These are phyloP conservation scores for Gymnorhina tibicen DNA, from an alignment of 2,113 vertebrate genomes.

Conservation along the genomic window DNA sequence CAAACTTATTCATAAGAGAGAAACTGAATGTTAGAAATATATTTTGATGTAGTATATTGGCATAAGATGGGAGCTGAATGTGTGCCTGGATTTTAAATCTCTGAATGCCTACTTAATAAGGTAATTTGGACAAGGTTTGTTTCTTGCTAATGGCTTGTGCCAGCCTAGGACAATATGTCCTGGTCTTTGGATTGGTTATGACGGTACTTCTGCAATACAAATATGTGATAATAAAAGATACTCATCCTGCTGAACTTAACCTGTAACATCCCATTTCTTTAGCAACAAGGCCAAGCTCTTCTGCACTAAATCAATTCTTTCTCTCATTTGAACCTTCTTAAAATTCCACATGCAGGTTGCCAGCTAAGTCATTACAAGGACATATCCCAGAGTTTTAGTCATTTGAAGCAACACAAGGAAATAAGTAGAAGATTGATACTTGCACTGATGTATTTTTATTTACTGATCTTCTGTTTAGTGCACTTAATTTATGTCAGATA, in stretches of 20 bases:
- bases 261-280: neutral
- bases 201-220: neutral
- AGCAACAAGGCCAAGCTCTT: neutral
- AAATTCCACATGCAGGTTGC: conserved; percentile 22
- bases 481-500: conserved; percentile 60
- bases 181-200: neutral
- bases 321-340: conserved; percentile 6
- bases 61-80: neutral
- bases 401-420: neutral
- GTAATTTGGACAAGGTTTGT: neutral
- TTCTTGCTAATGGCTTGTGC: neutral
- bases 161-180: neutral
- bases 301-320: conserved; percentile 9
- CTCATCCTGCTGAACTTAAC: neutral
- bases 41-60: neutral
- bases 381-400: neutral
- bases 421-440: neutral
- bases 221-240: neutral
- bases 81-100: neutral
- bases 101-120: neutral
- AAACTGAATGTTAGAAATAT: neutral
- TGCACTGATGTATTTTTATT: conserved; percentile 37
- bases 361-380: conserved; percentile 28
- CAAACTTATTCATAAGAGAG: neutral
- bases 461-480: conserved; percentile 44